Evolutionary conservation across 1,140 invertebrate species (phyloP).

Genomic region (Hycleus phaleratus): DNA sequence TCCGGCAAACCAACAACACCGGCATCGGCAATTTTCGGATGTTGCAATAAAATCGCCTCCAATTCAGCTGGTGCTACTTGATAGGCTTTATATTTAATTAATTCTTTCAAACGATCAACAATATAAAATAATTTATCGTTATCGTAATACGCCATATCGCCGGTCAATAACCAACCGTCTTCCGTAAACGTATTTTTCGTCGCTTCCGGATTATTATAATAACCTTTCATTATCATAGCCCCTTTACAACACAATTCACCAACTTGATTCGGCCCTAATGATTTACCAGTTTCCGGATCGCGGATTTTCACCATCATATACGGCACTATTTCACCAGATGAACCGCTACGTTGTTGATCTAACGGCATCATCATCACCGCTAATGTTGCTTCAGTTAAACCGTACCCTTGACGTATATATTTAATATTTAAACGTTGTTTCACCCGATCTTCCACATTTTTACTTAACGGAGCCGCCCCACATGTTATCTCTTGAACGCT

Average conservation of each 20-base stretch:
- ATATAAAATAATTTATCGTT: conserved; percentile 60
- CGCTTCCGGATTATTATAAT: conserved; percentile 51
- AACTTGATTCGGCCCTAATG: conserved; percentile 48
- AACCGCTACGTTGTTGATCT: conserved; percentile 6
- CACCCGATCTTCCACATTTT: conserved; percentile 23
- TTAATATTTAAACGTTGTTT: not conserved
- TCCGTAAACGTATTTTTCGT: conserved; percentile 53
- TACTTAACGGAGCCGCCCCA: conserved; percentile 43
- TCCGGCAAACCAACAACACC: conserved; percentile 67
- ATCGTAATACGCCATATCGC: conserved; percentile 69
- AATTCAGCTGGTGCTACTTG: conserved; percentile 70
- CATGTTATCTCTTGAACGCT: conserved; percentile 38
- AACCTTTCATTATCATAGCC: conserved; percentile 54
- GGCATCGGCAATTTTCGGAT: conserved; percentile 58
- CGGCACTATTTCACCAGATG: conserved; percentile 37
- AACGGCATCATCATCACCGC: conserved; percentile 5
- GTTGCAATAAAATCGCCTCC: conserved; percentile 60
- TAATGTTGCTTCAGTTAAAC: conserved; percentile 14
- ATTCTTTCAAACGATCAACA: conserved; percentile 69
- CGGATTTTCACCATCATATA: conserved; percentile 52
- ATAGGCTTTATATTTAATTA: conserved; percentile 74
- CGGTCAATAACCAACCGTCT: conserved; percentile 68
- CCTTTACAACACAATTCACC: conserved; percentile 68
- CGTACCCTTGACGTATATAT: conserved; percentile 14
- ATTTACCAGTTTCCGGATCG: conserved; percentile 51